Percentiles rank a stretch among this genome's conserved stretches.
Conservation (phyloP, 1,140 invertebrate species). For the Anadara kagoshimensis region DNA sequence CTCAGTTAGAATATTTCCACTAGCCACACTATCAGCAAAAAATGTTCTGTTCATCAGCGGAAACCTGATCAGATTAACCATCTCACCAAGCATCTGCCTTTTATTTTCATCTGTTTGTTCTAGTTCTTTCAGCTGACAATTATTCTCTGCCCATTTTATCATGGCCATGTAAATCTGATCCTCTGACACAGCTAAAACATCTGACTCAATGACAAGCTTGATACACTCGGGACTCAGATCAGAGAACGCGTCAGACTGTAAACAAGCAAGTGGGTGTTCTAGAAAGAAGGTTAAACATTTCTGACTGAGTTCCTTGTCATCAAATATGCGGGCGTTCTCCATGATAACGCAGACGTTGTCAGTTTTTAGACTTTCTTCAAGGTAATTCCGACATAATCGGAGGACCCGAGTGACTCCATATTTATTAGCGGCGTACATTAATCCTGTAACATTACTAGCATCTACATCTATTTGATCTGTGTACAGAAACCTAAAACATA, state of each 20-base stretch:
- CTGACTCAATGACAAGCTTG: conserved; percentile 26
- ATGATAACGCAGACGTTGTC: conserved; percentile 43
- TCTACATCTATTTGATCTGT: conserved; percentile 36
- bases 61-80: conserved; percentile 42
- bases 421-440: conserved; percentile 48
- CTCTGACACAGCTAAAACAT: conserved; percentile 33
- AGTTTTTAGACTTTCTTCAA: conserved; percentile 33
- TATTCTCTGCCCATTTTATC: conserved; percentile 32
- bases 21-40: conserved; percentile 29
- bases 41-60: conserved; percentile 39
- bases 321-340: conserved; percentile 38
- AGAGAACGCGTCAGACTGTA: conserved; percentile 27
- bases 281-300: conserved; percentile 39
- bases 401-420: conserved; percentile 39
- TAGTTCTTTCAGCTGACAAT: conserved; percentile 24
- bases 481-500: conserved; percentile 45
- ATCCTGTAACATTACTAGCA: conserved; percentile 28
- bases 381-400: conserved; percentile 36
- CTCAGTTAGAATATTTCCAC: conserved; percentile 20
- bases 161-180: conserved; percentile 31
- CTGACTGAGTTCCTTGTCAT: conserved; percentile 35
- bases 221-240: conserved; percentile 40
- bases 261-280: conserved; percentile 23
- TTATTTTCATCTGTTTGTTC: conserved; percentile 30
- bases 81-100: conserved; percentile 19